Conservation (phyloP, 1,140 invertebrate genomes). For the Caenorhabditis briggsae region DNA sequence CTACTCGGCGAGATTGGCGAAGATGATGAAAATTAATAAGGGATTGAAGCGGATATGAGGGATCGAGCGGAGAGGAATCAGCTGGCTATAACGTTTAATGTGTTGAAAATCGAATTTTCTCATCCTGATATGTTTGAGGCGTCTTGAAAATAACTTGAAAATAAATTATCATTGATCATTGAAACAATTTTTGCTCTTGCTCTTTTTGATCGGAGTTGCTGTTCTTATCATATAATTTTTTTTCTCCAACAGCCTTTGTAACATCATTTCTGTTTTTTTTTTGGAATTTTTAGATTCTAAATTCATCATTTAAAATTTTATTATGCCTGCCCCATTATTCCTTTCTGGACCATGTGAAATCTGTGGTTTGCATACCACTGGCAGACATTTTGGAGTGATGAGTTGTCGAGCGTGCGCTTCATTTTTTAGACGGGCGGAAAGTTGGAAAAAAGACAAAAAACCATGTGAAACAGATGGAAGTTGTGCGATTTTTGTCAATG, state of each 20-base stretch:
- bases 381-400: neutral
- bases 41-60: neutral
- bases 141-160: neutral
- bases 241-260: too few relatives aligned
- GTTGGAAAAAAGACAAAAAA: neutral
- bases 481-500: too few relatives aligned
- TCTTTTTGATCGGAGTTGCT: too few relatives aligned
- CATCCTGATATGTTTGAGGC: conserved; percentile 14
- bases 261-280: too few relatives aligned
- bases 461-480: neutral
- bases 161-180: neutral
- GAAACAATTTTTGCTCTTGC: too few relatives aligned
- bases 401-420: neutral
- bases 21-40: neutral
- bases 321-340: too few relatives aligned
- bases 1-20: neutral
- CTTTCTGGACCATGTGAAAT: neutral
- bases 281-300: too few relatives aligned
- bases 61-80: neutral
- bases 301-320: too few relatives aligned
- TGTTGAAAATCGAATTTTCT: neutral
- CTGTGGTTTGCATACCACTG: neutral
- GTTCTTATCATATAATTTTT: too few relatives aligned
- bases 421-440: neutral
- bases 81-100: neutral